Evolutionary conservation across 2,888 invertebrate species (phyloP), one percentile per base, ranked within the genome.

Genomic region (Dasysyrphus albostriatus): DNA sequence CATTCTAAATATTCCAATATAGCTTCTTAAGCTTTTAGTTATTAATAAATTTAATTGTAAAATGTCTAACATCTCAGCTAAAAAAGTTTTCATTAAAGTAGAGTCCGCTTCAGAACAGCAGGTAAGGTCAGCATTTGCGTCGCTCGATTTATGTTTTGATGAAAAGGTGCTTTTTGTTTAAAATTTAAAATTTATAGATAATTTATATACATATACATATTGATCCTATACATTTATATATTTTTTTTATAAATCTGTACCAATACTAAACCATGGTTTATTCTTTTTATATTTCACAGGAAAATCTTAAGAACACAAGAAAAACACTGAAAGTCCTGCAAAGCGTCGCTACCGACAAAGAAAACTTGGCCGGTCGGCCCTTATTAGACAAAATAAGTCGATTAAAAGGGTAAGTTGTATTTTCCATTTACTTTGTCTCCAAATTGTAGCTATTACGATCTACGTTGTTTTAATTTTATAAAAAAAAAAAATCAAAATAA

Each of bases 261-360:
- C 12, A 51, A 51, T 24, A 24, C 5, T 19, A 24, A 19, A 19
- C 2, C 6, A 39, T 34, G 8, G 47, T 19, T 32, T 29, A 4
- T 14, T 42, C 56, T 51, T 72, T 47, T 47, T 47, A 47, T 47
- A 47, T 47, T 16, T 63, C 90, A 3, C 87, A 94, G 94, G 94
- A 95, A 89, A 96, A 94, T 90, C 93, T 95, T 58, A 93, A 94
- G 91, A 93, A 93, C 89, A 92, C 94, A 44, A 93, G 96, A 89
- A 96, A 95, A 92, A 95, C 96, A 32, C 93, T 97, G n/a, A 96
- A 96, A 93, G 94, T 95, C 37, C 92, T 97, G 88, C 97, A 97
- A 92, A 95, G 94, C 83, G 94, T 95, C 59, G 95, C 96, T 44
- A 94, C 93, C 63, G 96, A 96, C 90, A 95, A 95, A 91, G 96